These are phyloP conservation scores for Drosophila takahashii DNA, from an alignment of 1,140 invertebrate genomes.

Conservation along the genomic window DNA sequence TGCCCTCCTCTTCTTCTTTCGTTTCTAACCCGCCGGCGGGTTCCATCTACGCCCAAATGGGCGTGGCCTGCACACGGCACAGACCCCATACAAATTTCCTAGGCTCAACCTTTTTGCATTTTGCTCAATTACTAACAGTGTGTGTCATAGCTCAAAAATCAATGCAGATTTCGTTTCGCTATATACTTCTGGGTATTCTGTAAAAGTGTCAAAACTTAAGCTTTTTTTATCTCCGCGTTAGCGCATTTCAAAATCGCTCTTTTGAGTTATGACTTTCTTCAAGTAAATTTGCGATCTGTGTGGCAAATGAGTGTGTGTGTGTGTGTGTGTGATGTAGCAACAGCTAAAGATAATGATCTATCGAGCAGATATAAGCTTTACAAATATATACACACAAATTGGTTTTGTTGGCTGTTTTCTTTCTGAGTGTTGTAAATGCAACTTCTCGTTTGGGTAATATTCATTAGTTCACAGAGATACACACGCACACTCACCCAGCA, in stretches of 20 bases:
- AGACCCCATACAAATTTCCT: constrained; percentile 40
- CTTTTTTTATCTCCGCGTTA: not conserved
- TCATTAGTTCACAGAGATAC: constrained; percentile 22
- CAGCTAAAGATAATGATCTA: constrained; percentile 42
- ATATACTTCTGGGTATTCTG: constrained; percentile 3
- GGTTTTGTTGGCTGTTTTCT: constrained; percentile 29
- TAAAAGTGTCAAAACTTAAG: constrained; percentile 12
- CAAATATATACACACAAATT: constrained; percentile 51
- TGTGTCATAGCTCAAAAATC: constrained; percentile 1
- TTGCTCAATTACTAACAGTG: constrained; percentile 11
- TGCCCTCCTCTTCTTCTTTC: constrained; percentile 6
- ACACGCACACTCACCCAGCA: constrained; percentile 17
- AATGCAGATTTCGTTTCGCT: not conserved
- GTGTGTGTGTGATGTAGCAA: constrained; percentile 40
- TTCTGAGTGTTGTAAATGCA: constrained; percentile 48
- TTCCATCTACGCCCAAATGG: constrained; percentile 51
- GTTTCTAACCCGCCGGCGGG: constrained; percentile 72
- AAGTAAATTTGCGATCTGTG: constrained; percentile 3
- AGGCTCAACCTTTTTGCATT: constrained; percentile 42
- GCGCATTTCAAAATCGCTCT: constrained; percentile 6
- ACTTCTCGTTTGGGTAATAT: constrained; percentile 49
- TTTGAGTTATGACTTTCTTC: not conserved
- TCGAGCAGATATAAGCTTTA: constrained; percentile 47
- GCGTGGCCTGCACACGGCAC: constrained; percentile 67
- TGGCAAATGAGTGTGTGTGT: constrained; percentile 19